These are phyloP conservation scores for Himalopsyche japonica DNA, from an alignment of 2,888 invertebrate genomes.

Conservation along the genomic window DNA sequence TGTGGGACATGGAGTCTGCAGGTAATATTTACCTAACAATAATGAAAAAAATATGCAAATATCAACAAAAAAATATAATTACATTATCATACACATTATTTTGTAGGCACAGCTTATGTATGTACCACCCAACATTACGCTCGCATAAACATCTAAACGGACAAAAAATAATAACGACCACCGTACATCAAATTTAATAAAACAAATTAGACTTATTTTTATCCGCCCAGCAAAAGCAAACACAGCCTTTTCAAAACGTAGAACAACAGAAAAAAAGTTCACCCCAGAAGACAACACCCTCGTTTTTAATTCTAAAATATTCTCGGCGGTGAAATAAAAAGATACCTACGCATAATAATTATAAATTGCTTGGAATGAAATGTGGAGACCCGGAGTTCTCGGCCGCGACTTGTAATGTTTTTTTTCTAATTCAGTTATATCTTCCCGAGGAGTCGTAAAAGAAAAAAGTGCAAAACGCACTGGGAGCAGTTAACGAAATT, in stretches of 20 bases:
- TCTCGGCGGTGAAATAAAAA: constrained; percentile 38
- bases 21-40: not conserved
- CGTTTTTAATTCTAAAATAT: constrained; percentile 38
- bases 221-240: constrained; percentile 10
- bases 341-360: constrained; percentile 34
- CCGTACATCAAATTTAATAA: constrained; percentile 32
- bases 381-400: constrained; percentile 18
- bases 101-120: not conserved
- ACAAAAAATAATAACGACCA: constrained; percentile 7
- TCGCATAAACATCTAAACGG: constrained; percentile 7
- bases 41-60: not conserved
- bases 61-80: not conserved
- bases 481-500: constrained; percentile 18
- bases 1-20: not conserved
- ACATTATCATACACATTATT: not conserved
- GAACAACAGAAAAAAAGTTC: constrained; percentile 13
- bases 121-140: not conserved
- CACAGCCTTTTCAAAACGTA: constrained; percentile 9
- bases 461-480: constrained; percentile 4
- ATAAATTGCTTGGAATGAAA: constrained; percentile 28
- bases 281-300: constrained; percentile 24
- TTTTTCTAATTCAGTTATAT: constrained; percentile 5
- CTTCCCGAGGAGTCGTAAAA: constrained; percentile 3
- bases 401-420: not conserved
- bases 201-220: constrained; percentile 32